Evolutionary conservation across 2,888 invertebrate species (phyloP), one percentile per base, ranked within the genome.

Genomic region (Ormyrus nitidulus): DNA sequence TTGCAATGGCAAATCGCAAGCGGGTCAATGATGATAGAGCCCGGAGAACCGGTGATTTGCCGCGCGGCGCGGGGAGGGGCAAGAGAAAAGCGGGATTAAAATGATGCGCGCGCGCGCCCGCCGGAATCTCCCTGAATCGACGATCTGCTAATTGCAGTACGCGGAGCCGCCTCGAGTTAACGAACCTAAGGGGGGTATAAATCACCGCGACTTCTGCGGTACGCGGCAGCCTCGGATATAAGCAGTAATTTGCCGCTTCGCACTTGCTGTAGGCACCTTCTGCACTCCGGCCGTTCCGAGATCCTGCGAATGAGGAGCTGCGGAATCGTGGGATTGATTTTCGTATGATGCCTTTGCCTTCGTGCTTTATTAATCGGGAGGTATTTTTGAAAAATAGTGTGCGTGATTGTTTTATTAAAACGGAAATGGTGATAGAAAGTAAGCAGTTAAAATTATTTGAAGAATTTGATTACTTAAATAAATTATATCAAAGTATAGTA

Each of bases 1-100:
- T 85, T 85, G 83, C 81, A 79, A 83, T 81, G 82, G 83, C 76
- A 81, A 85, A 84, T 82, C 81, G 81, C 81, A 81, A 71, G 81
- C 73, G 81, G 83, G 83, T 83, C 83, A 81, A 83, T 85, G 84
- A 87, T 85, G 86, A 86, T 86, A 83, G 85, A 85, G 81, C 70
- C 48, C 19, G 48, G 81, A 76, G 81, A 81, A 80, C 82, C 80
- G 81, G 83, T 83, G 83, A 85, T 84, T 84, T 82, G 82, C 79
- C 34, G 70, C 53, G 19, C 4, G 46, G 62, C 7, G 53, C 64
- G 10, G 44, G 4, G 10, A 44, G 58, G 58, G 62, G 53, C 2
- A 6, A n/a, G 48, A n/a, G 9, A n/a, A 11, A 11, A 71, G 59
- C n/a, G 83, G 34, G 84, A 85, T 86, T 85, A 84, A 85, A 85